Base-by-base conservation (phyloP, 2,113 vertebrate species). In the Megaleporinus macrocephalus region DNA sequence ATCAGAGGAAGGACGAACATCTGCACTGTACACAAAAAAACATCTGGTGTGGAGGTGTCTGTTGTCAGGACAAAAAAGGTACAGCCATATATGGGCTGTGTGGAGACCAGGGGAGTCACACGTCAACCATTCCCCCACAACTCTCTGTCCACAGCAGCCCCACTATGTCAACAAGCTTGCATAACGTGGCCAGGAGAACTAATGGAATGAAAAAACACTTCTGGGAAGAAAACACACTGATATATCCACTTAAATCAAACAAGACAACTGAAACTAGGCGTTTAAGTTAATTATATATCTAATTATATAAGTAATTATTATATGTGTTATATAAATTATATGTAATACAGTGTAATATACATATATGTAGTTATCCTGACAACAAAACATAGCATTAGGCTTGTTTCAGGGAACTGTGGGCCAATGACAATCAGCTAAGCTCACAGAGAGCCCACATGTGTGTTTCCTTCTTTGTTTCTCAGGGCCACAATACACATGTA, bases 31-130 rank as follows among this genome's bases (percentile, higher is more conserved):
- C 75, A 82, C 76, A 74, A 86, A 86, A 36, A 84, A 81, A 79
- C 82, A 86, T 88, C 84, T 88, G 84, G 86, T 57, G 36, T 70
- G 53, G 66, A 73, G 57, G 73, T 79, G 80, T 82, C 77, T 73
- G 30, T 61, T 73, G 65, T 77, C 79, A 22, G 62, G 76, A 76
- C 51, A 76, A 59, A 53, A 36, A 44, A 10, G 30, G 41, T 26
- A 20, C 36, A 26, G 27, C 84, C 87, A 84, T 86, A 79, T 83
- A 81, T 83, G 85, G 84, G 24, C 55, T 76, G 75, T 20, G 81
- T 10, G 63, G 27, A 69, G 65, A 62, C 68, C 61, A 36, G 53
- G 61, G 63, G 57, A 80, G 55, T 66, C 78, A 69, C 47, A 27
- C 22, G 51, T 77, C 59, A 75, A 59, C 65, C 66, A 20, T 44